These are phyloP conservation scores for Euphydryas editha DNA, from an alignment of 2,888 invertebrate genomes.

Conservation along the genomic window DNA sequence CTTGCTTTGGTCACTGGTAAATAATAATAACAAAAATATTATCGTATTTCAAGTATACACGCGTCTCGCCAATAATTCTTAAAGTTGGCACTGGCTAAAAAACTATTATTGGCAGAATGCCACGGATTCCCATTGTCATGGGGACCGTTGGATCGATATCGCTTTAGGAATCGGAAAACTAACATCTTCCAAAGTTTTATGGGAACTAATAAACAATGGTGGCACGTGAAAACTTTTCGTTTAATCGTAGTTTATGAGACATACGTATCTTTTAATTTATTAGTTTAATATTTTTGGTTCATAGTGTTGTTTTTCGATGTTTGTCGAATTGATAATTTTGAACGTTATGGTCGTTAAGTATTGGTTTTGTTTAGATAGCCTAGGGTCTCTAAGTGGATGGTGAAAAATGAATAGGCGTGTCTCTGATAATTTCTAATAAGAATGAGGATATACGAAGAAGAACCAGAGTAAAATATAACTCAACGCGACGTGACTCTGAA, in stretches of 20 bases:
- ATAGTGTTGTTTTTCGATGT: too few relatives aligned
- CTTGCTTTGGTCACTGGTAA: not conserved
- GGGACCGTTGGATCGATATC: slow-evolving; percentile 31
- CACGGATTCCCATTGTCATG: slow-evolving; percentile 41
- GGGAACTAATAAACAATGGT: not conserved
- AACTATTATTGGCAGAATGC: slow-evolving; percentile 43
- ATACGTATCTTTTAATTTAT: not conserved
- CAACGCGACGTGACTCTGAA: too few relatives aligned
- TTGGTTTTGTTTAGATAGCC: too few relatives aligned
- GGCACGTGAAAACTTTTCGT: not conserved
- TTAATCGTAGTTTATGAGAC: not conserved
- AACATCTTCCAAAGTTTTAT: not conserved
- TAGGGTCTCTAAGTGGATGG: too few relatives aligned
- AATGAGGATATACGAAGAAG: too few relatives aligned
- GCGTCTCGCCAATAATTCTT: slow-evolving; percentile 55
- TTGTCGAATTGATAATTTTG: too few relatives aligned
- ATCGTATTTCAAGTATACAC: slow-evolving; percentile 9
- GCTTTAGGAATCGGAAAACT: not conserved
- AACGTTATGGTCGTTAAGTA: too few relatives aligned
- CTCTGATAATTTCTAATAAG: too few relatives aligned
- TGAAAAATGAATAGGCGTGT: too few relatives aligned
- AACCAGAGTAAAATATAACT: too few relatives aligned
- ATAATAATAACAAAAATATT: slow-evolving; percentile 1
- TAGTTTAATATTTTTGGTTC: too few relatives aligned
- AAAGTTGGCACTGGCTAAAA: slow-evolving; percentile 40